phyloP scores from a whole-genome alignment of 2,888 invertebrate genomes.

The Mythimna loreyi region DNA sequence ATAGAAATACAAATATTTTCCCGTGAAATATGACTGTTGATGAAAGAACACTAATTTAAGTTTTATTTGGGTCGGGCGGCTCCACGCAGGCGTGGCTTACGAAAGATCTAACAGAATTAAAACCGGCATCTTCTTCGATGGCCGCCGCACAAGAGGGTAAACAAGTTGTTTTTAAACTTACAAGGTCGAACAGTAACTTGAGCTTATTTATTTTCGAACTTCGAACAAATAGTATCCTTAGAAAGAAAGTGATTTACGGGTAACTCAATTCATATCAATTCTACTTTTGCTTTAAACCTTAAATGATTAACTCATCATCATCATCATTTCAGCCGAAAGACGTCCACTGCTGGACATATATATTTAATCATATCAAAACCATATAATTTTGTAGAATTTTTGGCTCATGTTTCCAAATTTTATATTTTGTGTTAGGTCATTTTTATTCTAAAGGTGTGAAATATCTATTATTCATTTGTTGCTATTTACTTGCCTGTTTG shows the following conservation, averaged over 20 bases:
- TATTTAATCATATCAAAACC: too few species aligned
- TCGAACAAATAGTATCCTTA: not conserved
- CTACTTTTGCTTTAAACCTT: too few species aligned
- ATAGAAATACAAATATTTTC: slow-evolving; percentile 27
- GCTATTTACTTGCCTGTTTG: not conserved
- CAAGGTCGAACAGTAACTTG: slow-evolving; percentile 48
- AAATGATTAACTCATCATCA: too few species aligned
- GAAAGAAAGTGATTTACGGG: too few species aligned
- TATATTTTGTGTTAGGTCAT: too few species aligned
- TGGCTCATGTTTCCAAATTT: too few species aligned
- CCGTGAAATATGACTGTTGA: slow-evolving; percentile 50
- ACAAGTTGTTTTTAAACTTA: slow-evolving; percentile 68
- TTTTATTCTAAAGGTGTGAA: too few species aligned
- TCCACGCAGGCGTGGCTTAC: slow-evolving; percentile 69
- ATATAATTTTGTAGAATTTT: too few species aligned
- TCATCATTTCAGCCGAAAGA: too few species aligned
- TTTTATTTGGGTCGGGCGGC: slow-evolving; percentile 76
- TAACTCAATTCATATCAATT: not conserved
- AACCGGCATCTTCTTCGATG: slow-evolving; percentile 59
- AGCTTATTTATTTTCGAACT: slow-evolving; percentile 14
- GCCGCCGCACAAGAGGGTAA: slow-evolving; percentile 60
- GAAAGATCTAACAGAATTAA: slow-evolving; percentile 69
- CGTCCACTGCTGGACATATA: too few species aligned
- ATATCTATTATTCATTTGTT: not conserved
- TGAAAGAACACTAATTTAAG: slow-evolving; percentile 67